These are phyloP conservation scores for Euplexia lucipara DNA, from an alignment of 2,888 invertebrate species.

Conservation along the genomic window DNA sequence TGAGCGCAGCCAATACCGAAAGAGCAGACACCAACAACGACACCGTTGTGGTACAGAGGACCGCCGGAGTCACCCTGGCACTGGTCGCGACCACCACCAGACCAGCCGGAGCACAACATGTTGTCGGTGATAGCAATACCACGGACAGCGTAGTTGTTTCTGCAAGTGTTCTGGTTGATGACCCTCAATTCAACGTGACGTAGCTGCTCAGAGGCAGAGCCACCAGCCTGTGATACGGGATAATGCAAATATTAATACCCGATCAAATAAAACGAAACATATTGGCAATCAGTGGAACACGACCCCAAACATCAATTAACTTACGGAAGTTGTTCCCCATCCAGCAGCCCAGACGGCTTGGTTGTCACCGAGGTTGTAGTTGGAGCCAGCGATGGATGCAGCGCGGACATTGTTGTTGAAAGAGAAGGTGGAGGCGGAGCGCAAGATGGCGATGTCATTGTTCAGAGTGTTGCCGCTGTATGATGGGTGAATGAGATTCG, in stretches of 20 bases:
- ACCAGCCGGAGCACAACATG: conserved; percentile 77
- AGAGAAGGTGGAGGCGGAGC: conserved; percentile 51
- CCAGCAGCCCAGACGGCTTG: conserved; percentile 74
- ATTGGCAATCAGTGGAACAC: not conserved
- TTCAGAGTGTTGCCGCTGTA: conserved; percentile 59
- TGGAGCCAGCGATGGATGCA: conserved; percentile 71
- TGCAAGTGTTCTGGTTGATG: conserved; percentile 70
- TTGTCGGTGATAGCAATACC: conserved; percentile 69
- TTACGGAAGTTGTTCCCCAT: conserved; percentile 74
- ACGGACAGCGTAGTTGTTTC: conserved; percentile 61
- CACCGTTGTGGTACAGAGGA: conserved; percentile 74
- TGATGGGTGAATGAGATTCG: conserved; percentile 60
- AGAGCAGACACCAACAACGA: conserved; percentile 77
- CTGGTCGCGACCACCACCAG: conserved; percentile 73
- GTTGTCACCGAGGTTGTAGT: conserved; percentile 71
- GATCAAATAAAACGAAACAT: not conserved
- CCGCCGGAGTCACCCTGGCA: conserved; percentile 79
- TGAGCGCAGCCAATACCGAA: conserved; percentile 72
- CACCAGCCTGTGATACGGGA: conserved; percentile 54
- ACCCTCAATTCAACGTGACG: conserved; percentile 72
- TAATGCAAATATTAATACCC: not conserved
- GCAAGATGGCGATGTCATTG: conserved; percentile 71
- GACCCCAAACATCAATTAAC: conserved; percentile 34
- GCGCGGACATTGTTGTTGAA: conserved; percentile 58
- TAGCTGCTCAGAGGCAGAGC: conserved; percentile 68